Conservation (phyloP, 2,888 invertebrate species). For the Quadroppia sp. region DNA sequence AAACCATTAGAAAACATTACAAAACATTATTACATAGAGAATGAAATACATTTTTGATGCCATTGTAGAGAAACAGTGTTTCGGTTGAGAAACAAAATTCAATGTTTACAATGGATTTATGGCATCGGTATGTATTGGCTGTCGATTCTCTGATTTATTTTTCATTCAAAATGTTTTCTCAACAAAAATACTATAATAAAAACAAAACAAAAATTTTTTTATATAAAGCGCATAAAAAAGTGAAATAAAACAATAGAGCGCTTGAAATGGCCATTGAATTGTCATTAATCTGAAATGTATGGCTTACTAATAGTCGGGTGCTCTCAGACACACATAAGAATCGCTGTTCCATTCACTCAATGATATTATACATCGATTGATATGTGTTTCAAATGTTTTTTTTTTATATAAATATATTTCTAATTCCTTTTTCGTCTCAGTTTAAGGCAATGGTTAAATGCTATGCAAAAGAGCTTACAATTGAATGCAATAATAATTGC, state of each 20-base stretch:
- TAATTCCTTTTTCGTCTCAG: not conserved
- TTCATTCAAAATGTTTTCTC: slow-evolving; percentile 1
- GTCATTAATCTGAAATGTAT: slow-evolving; percentile 16
- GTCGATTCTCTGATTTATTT: not conserved
- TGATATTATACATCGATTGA: not conserved
- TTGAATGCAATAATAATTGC: slow-evolving; percentile 18
- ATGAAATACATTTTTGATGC: not conserved
- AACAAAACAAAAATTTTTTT: not conserved
- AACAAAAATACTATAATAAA: not conserved
- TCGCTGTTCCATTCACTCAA: not conserved
- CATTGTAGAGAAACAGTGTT: not conserved
- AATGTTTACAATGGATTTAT: not conserved
- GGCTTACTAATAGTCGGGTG: not conserved
- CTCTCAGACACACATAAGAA: not conserved
- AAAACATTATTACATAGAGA: not conserved
- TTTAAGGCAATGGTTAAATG: not conserved
- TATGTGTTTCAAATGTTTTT: slow-evolving; percentile 7
- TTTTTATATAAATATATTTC: not conserved
- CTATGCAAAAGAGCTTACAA: not conserved
- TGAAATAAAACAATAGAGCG: slow-evolving; percentile 24
- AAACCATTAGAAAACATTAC: slow-evolving; percentile 20
- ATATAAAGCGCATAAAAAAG: not conserved
- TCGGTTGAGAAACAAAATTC: not conserved
- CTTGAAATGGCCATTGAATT: slow-evolving; percentile 20
- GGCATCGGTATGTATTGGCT: not conserved